phyloP scores from a whole-genome alignment of 1,140 invertebrate species.

The Diabrotica virgifera region DNA sequence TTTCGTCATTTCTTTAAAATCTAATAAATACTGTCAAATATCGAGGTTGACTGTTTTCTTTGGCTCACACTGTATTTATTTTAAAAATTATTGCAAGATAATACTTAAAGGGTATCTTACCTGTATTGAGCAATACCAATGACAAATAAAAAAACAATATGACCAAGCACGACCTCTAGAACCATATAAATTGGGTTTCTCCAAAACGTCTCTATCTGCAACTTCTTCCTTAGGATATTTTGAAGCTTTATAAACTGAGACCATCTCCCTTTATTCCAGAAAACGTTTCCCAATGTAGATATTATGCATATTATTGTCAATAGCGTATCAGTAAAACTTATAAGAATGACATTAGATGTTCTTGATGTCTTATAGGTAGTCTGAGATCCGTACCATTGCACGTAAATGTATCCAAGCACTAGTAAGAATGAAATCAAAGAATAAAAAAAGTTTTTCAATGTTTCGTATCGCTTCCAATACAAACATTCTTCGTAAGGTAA shows the following conservation, averaged over 20 bases:
- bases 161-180: conserved; percentile 9
- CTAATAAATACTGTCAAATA: too few relatives aligned
- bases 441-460: conserved; percentile 10
- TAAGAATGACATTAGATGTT: conserved; percentile 11
- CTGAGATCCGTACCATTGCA: background rate
- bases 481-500: conserved; percentile 4
- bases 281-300: conserved; percentile 12
- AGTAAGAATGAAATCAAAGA: conserved; percentile 8
- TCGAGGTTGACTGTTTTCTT: too few relatives aligned
- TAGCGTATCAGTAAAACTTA: background rate
- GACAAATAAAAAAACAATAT: conserved; percentile 1
- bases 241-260: conserved; percentile 9
- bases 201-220: background rate
- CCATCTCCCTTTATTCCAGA: conserved; percentile 16
- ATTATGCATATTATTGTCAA: conserved; percentile 11
- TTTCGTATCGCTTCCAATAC: background rate
- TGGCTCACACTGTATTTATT: too few relatives aligned
- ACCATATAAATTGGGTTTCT: conserved; percentile 10
- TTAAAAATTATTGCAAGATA: background rate
- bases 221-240: conserved; percentile 9
- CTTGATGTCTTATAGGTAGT: conserved; percentile 5
- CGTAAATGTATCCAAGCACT: background rate
- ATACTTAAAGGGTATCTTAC: conserved; percentile 2
- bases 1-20: too few relatives aligned
- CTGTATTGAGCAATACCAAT: background rate